Evolutionary conservation across 2,113 vertebrate genomes (phyloP), one percentile per base, ranked within the genome.

Genomic region (Diadophis punctatus): DNA sequence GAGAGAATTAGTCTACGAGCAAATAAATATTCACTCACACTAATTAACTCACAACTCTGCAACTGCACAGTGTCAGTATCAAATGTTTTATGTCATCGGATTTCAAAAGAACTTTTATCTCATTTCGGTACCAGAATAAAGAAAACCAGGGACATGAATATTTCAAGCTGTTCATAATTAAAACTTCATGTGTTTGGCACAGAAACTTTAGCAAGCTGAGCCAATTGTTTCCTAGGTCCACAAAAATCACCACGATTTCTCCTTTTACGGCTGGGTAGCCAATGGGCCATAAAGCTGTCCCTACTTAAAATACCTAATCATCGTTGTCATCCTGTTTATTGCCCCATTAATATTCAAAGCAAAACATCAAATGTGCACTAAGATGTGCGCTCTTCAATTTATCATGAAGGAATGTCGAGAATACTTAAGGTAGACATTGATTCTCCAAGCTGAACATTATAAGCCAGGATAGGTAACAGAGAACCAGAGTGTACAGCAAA

Each of bases 91-190:
- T 97, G 90, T 96, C 96, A 95, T 97, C 96, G 92, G 12, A 96
- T 97, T 97, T 98, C 97, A 97, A 97, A 97, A 96, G 93, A 95
- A 96, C 92, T 97, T 97, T 97, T 96, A 95, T 97, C 95, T 96
- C 96, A 74, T 94, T 96, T 97, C 95, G 95, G 53, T 92, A 92
- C 90, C 92, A 93, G 96, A 96, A 96, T 91, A 96, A 96, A 94
- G 90, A 96, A 96, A 96, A 94, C 94, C 85, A 93, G 94, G 89
- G 91, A 51, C 95, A 95, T 96, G 94, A 97, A 96, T 97, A 97
- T 97, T 98, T 97, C 94, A 97, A 96, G 90, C 90, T 95, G 93
- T 94, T 97, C 94, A 90, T 96, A 97, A 97, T 97, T 97, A 97
- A 98, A 98, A 97, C 97, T 97, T 97, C 91, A 96, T 97, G 96